A percentile compares a stretch with the other conserved stretches of the same genome.
phyloP scores from a whole-genome alignment of 2,888 invertebrate species.

The Apotomis betuletana region DNA sequence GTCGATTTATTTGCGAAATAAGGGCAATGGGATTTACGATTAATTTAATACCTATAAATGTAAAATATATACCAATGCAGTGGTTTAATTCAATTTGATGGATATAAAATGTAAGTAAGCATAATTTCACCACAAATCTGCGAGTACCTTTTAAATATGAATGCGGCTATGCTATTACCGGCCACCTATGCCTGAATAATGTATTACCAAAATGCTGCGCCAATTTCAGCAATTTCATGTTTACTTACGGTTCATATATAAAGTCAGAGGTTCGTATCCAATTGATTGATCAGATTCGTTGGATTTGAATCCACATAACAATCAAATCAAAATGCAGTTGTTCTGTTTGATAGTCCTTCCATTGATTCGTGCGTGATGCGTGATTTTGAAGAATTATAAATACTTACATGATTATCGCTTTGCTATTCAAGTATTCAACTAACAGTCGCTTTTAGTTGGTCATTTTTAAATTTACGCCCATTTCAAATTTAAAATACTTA shows the following conservation, averaged over 20 bases:
- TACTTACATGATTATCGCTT: no score
- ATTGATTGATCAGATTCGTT: background rate
- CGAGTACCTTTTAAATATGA: background rate
- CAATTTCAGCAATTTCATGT: conserved; percentile 22
- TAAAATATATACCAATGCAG: no score
- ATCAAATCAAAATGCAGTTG: background rate
- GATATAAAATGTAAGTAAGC: background rate
- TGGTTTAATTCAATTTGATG: no score
- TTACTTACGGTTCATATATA: conserved; percentile 9
- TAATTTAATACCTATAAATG: no score
- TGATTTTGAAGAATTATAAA: no score
- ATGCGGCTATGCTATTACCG: conserved; percentile 1
- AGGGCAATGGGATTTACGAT: no score
- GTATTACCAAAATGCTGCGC: conserved; percentile 5
- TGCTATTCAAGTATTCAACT: no score
- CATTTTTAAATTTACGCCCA: no score
- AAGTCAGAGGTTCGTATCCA: background rate
- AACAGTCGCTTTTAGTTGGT: no score
- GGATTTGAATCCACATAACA: background rate
- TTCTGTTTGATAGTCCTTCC: background rate
- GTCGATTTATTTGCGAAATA: no score
- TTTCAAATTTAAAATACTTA: no score
- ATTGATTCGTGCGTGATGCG: no score
- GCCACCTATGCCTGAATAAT: conserved; percentile 27
- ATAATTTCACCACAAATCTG: background rate